These are phyloP conservation scores for Aphis gossypii DNA, from an alignment of 1,140 invertebrate species.

Conservation along the genomic window DNA sequence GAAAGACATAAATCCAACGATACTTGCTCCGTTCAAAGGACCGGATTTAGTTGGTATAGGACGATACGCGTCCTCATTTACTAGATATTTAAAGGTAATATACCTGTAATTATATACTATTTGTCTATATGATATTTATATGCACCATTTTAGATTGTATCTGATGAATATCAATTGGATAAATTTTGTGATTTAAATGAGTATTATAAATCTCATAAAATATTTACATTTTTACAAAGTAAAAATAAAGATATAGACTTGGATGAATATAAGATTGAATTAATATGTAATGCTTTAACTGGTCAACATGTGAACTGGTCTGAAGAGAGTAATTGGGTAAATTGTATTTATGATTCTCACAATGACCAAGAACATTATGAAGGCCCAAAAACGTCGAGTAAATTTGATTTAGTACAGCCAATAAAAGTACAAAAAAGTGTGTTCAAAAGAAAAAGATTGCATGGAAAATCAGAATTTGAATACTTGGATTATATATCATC, in stretches of 20 bases:
- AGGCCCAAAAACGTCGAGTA: neutral
- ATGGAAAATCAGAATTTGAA: slow-evolving; percentile 27
- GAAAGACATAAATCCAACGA: neutral
- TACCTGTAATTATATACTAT: neutral
- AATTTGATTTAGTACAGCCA: neutral
- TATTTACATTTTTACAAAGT: neutral
- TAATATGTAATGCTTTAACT: neutral
- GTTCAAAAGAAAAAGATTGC: slow-evolving; percentile 1
- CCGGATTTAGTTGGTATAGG: slow-evolving; percentile 4
- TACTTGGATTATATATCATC: neutral
- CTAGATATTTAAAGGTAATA: slow-evolving; percentile 26
- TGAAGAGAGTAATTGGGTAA: neutral
- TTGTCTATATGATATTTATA: neutral
- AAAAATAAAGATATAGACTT: neutral
- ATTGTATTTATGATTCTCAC: neutral
- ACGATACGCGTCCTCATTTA: neutral
- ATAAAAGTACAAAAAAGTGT: neutral
- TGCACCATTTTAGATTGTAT: neutral
- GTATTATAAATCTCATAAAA: slow-evolving; percentile 27
- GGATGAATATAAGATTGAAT: slow-evolving; percentile 10
- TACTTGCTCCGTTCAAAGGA: neutral
- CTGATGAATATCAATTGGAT: neutral
- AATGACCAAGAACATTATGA: neutral
- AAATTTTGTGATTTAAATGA: neutral
- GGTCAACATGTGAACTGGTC: slow-evolving; percentile 15